A percentile compares a stretch with the other conserved stretches of the same genome.
phyloP scores from a whole-genome alignment of 2,113 vertebrate species.

The Trematocara macrostoma region DNA sequence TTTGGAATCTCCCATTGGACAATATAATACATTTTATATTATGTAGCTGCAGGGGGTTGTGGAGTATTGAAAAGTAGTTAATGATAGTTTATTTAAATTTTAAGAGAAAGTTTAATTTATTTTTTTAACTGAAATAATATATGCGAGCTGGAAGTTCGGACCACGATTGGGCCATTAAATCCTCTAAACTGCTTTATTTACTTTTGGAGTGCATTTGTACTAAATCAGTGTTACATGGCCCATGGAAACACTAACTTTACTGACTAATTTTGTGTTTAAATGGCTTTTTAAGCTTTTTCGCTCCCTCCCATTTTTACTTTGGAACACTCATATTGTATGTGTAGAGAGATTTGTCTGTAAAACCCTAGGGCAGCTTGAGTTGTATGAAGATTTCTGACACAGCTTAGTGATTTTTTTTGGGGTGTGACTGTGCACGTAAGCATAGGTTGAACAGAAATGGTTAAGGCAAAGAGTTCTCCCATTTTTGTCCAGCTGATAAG shows the following conservation, averaged over 20 bases:
- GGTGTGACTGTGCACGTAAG: neutral
- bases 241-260: neutral
- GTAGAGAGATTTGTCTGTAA: neutral
- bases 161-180: neutral
- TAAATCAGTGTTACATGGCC: neutral
- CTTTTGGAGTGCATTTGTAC: neutral
- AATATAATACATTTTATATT: neutral
- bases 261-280: neutral
- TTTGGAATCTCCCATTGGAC: neutral
- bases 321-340: neutral
- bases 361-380: conserved; percentile 13
- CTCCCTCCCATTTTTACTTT: neutral
- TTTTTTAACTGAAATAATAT: neutral
- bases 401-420: conserved; percentile 19
- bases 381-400: neutral
- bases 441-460: neutral
- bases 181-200: conserved; percentile 1
- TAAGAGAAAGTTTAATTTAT: neutral
- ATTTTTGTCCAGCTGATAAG: neutral
- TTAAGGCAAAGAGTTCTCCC: neutral
- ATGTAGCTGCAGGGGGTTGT: neutral
- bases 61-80: neutral
- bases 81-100: neutral
- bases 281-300: neutral
- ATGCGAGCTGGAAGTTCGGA: neutral